These are phyloP conservation scores for Stegodyphus mimosarum DNA, from an alignment of 1,140 invertebrate genomes.

Conservation along the genomic window DNA sequence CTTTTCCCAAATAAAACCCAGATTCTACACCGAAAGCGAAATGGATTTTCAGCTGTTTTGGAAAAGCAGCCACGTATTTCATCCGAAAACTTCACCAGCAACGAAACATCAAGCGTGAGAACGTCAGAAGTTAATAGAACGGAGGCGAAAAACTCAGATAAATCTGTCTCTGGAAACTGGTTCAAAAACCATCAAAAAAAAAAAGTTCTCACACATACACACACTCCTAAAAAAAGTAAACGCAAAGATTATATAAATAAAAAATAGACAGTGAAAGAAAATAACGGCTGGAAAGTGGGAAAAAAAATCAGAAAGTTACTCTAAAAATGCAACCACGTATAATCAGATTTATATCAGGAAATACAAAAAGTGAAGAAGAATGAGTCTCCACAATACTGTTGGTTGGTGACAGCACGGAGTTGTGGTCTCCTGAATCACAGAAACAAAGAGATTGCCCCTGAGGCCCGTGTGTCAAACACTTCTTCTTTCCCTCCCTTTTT, in stretches of 20 bases:
- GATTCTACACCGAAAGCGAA: no score
- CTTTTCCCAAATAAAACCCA: no score
- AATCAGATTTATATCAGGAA: constrained; percentile 50
- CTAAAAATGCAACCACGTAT: constrained; percentile 39
- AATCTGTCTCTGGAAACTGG: background rate
- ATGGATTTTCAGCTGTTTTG: no score
- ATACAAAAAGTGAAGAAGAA: background rate
- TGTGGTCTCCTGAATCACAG: constrained; percentile 21
- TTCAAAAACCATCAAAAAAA: no score
- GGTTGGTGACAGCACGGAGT: constrained; percentile 22
- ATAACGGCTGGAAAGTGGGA: no score
- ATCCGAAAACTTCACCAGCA: no score
- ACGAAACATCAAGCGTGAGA: no score
- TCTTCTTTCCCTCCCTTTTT: constrained; percentile 10
- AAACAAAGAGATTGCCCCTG: constrained; percentile 37
- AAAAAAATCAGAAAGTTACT: background rate
- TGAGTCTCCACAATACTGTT: background rate
- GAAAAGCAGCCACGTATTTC: no score
- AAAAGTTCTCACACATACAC: no score
- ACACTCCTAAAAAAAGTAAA: no score
- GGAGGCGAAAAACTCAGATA: background rate
- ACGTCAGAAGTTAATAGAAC: background rate
- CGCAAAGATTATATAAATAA: no score
- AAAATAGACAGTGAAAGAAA: no score
- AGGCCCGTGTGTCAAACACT: constrained; percentile 15